phyloP scores from a whole-genome alignment of 2,888 invertebrate genomes.

The Ectemnius cavifrons region DNA sequence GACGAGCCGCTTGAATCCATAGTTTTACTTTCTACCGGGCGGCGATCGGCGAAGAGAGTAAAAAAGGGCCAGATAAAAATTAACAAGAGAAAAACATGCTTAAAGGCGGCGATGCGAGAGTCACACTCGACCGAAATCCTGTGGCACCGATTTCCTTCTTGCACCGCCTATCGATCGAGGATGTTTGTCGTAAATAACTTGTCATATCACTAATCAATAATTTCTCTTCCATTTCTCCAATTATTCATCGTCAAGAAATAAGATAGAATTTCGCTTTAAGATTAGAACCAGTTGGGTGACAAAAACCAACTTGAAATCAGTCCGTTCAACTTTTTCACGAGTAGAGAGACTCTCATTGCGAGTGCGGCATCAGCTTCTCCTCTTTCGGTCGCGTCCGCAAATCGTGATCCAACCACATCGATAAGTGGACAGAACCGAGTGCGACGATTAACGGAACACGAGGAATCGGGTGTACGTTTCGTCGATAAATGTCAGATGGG shows the following conservation, averaged over 20 bases:
- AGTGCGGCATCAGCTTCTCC: too few relatives aligned
- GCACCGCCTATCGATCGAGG: too few relatives aligned
- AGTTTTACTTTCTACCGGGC: slow-evolving; percentile 61
- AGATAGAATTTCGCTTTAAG: too few relatives aligned
- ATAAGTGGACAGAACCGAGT: slow-evolving; percentile 10
- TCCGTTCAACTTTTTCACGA: too few relatives aligned
- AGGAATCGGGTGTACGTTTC: slow-evolving; percentile 12
- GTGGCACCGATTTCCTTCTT: slow-evolving; percentile 42
- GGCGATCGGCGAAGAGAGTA: slow-evolving; percentile 26
- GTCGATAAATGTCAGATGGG: slow-evolving; percentile 8
- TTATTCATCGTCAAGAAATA: too few relatives aligned
- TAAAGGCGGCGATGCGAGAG: slow-evolving; percentile 19
- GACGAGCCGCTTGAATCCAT: slow-evolving; percentile 37
- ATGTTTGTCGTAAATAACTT: too few relatives aligned
- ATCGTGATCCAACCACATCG: slow-evolving; percentile 1
- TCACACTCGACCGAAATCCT: slow-evolving; percentile 38
- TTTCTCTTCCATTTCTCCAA: too few relatives aligned
- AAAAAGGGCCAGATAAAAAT: slow-evolving; percentile 30
- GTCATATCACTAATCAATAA: too few relatives aligned
- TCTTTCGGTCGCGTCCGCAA: slow-evolving; percentile 4
- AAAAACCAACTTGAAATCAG: too few relatives aligned
- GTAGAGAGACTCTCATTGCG: too few relatives aligned
- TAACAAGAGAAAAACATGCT: slow-evolving; percentile 17
- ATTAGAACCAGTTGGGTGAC: too few relatives aligned
- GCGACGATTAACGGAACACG: slow-evolving; percentile 28